These are phyloP conservation scores for Nematostella vectensis DNA, from an alignment of 92 coral and sea anemone species.

Conservation along the genomic window DNA sequence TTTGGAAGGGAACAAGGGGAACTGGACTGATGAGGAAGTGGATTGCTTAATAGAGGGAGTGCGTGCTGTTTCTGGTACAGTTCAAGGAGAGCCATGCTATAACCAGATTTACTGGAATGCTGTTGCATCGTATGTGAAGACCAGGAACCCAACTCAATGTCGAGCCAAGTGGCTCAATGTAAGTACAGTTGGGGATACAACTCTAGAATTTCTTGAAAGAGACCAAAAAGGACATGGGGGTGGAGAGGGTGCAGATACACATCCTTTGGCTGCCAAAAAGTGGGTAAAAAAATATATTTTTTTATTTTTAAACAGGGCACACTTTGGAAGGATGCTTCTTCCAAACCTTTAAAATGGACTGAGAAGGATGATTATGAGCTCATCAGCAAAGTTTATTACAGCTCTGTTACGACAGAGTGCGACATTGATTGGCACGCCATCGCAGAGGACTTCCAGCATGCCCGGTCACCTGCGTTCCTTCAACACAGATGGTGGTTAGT, in stretches of 20 bases:
- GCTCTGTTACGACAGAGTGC: conserved; percentile 1
- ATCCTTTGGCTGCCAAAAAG: too few species aligned
- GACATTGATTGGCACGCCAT: conserved; percentile 9
- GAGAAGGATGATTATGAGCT: conserved; percentile 3
- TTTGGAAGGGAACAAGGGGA: not conserved
- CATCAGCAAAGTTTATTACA: conserved; percentile 2
- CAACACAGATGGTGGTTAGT: not conserved
- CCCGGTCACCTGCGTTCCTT: conserved; percentile 10
- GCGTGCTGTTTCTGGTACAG: conserved; percentile 3
- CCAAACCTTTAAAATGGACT: not conserved
- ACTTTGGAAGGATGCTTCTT: conserved; percentile 5
- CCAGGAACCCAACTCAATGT: conserved; percentile 2
- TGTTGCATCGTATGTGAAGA: conserved; percentile 11
- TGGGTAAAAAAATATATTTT: too few species aligned
- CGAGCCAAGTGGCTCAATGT: conserved; percentile 11
- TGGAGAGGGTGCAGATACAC: too few species aligned
- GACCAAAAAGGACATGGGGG: too few species aligned
- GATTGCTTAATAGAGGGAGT: conserved; percentile 5
- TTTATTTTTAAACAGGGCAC: not conserved
- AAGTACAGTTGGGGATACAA: too few species aligned
- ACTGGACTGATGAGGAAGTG: conserved; percentile 7
- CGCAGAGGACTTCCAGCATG: conserved; percentile 1
- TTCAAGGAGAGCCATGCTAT: conserved; percentile 1
- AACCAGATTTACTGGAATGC: conserved; percentile 5
- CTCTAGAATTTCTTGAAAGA: too few species aligned